Evolutionary conservation across 2,797 vertebrate genomes (phyloP), one percentile per base, ranked within the genome.

Genomic region (Eospalax fontanierii): DNA sequence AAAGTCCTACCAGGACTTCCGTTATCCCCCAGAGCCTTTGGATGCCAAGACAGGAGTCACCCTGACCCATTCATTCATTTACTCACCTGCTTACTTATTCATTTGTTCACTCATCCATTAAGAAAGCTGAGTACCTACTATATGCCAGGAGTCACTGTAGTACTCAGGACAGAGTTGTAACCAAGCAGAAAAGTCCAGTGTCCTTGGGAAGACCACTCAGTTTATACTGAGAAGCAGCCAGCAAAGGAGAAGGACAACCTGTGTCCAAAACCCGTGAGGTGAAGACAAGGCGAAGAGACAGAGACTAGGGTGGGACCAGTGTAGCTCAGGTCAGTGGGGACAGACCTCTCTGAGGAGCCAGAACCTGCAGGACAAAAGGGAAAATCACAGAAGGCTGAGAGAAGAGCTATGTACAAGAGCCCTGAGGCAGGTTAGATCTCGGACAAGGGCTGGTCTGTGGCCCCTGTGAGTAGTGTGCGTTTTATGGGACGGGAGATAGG

Each of bases 401-500:
- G 3, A 85, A 89, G 40, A 35, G 65, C 43, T n/a, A 86, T 38
- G 38, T 40, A 0, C 43, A 35, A 93, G 92, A 81, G 82, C 83
- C 66, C 63, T 7, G 46, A 38, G 89, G 76, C 16, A 40, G 57
- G 61, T 46, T 50, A 2, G 28, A n/a, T 46, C 8, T 87, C 2
- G 70, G 82, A 81, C 12, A n/a, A 80, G 83, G 82, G 26, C 19
- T 63, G 30, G 63, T 22, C 18, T 24, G 6, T 0, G 16, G n/a
- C 21, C 59, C 21, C 2, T 4, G 28, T 1, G 43, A 74, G 26
- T 38, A 86, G 26, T 33, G 33, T n/a, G 74, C 30, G 1, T 89
- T 89, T 87, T 71, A 40, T 35, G 78, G 50, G 85, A 71, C 40
- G 12, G 43, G 57, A 96, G 83, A 33, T 66, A 40, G n/a, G 57